These are phyloP conservation scores for human DNA, from an alignment of 2,113 vertebrate genomes.

Conservation along the genomic window GRCh38 chr1:119104001-119104500, in stretches of 20 bases:
- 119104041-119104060: no score
- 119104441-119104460: background rate
- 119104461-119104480: background rate
- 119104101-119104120: background rate
- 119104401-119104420: background rate
- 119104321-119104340: background rate
- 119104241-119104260: background rate
- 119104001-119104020: no score
- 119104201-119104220: background rate
- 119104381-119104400: background rate
- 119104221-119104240: background rate
- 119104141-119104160: background rate
- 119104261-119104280: background rate
- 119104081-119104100: no score
- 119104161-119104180: background rate
- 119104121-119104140: background rate
- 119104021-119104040: no score
- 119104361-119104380: background rate
- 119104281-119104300: background rate
- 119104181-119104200: background rate
- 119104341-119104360: background rate
- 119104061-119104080: no score
- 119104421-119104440: background rate
- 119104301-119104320: background rate
- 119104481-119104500: background rate